These are phyloP conservation scores for Channa striata DNA, from an alignment of 2,797 vertebrate genomes.

Conservation along the genomic window DNA sequence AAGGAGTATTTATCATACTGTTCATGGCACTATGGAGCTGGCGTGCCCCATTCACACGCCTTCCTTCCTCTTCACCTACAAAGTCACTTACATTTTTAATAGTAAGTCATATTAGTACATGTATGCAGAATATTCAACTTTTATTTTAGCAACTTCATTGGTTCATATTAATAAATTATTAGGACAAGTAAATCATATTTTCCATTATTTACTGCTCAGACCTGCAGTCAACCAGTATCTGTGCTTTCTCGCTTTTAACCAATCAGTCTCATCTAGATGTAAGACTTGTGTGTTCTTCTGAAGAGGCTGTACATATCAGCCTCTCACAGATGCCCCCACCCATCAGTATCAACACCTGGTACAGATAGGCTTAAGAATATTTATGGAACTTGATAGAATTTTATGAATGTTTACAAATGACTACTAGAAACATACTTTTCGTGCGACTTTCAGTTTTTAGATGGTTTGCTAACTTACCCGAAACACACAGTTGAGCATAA, in stretches of 20 bases:
- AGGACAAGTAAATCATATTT: constrained; percentile 30
- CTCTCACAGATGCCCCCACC: constrained; percentile 12
- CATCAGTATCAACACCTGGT: constrained; percentile 33
- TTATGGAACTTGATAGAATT: constrained; percentile 53
- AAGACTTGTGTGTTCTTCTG: constrained; percentile 33
- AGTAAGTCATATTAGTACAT: constrained; percentile 15
- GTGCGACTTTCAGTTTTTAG: constrained; percentile 50
- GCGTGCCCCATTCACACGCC: constrained; percentile 55
- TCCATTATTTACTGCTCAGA: constrained; percentile 19
- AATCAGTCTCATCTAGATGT: constrained; percentile 35
- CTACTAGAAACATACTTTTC: constrained; percentile 61
- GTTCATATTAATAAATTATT: constrained; percentile 23
- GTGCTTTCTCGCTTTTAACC: constrained; percentile 15
- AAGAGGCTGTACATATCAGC: constrained; percentile 35
- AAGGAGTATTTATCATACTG: constrained; percentile 73
- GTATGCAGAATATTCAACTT: constrained; percentile 36
- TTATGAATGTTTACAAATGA: constrained; percentile 76
- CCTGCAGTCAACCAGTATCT: constrained; percentile 27
- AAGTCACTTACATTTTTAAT: constrained; percentile 42
- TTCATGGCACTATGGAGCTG: constrained; percentile 66
- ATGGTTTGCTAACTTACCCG: constrained; percentile 54
- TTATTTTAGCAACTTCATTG: constrained; percentile 47
- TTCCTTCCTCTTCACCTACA: constrained; percentile 5
- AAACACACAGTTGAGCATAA: constrained; percentile 34
- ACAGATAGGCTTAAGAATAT: constrained; percentile 49